phyloP scores from a whole-genome alignment of 2,797 vertebrate genomes.

The Oophaga sylvatica region DNA sequence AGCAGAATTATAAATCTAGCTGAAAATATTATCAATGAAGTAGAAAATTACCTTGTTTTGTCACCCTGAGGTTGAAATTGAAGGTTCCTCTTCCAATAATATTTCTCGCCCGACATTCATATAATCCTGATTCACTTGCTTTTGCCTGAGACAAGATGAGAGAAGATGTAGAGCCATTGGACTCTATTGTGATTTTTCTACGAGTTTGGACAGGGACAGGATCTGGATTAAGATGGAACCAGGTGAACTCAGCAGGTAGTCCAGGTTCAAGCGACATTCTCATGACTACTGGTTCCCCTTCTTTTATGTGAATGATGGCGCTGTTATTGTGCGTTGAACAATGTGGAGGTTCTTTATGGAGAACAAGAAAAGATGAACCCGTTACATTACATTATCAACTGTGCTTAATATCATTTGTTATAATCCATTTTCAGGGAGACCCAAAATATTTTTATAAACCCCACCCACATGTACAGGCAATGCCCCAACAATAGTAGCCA shows the following conservation, averaged over 20 bases:
- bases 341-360: not conserved
- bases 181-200: not conserved
- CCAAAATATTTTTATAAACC: no score
- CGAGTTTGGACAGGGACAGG: not conserved
- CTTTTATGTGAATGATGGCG: not conserved
- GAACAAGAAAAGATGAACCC: not conserved
- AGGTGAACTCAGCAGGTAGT: not conserved
- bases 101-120: constrained; percentile 12
- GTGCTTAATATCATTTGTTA: no score
- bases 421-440: no score
- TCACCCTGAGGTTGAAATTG: constrained; percentile 5
- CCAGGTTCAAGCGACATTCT: not conserved
- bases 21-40: not conserved
- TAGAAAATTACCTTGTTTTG: not conserved
- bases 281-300: not conserved
- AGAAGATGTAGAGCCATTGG: not conserved
- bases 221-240: constrained; percentile 19
- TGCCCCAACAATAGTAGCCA: no score
- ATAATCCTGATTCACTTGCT: not conserved
- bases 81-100: constrained; percentile 1
- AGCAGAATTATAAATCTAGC: not conserved
- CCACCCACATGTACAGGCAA: no score
- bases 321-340: not conserved
- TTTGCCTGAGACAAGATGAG: not conserved
- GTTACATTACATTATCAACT: not conserved